Percentiles rank a stretch among this genome's conserved stretches.
phyloP scores from a whole-genome alignment of 2,113 vertebrate species.

The Pteronura brasiliensis region DNA sequence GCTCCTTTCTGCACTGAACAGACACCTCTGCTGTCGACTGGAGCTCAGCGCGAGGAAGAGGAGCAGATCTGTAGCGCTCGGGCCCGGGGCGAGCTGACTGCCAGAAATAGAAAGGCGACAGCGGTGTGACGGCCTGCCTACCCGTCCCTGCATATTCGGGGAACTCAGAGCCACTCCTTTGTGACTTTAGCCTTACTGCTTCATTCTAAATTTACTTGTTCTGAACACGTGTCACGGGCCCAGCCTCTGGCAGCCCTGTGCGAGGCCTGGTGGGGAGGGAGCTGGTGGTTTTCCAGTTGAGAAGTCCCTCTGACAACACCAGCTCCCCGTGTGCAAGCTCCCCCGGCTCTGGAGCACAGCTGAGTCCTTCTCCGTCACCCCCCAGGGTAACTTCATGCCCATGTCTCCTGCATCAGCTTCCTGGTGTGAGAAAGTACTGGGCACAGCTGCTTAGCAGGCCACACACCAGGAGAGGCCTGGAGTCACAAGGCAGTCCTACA shows the following conservation, averaged over 20 bases:
- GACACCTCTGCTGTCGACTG: not conserved
- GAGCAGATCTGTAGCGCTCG: not conserved
- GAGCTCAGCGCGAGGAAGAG: not conserved
- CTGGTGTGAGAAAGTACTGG: not conserved
- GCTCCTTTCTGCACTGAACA: not conserved
- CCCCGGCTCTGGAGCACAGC: not conserved
- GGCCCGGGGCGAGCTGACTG: not conserved
- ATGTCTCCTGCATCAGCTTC: not conserved
- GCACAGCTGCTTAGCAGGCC: not conserved
- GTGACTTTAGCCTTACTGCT: not conserved
- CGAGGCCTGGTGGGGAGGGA: not conserved
- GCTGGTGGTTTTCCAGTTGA: not conserved
- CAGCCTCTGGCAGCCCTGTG: not conserved
- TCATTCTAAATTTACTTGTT: conserved; percentile 1
- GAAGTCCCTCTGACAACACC: not conserved
- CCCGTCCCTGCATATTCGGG: no score
- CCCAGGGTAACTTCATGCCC: not conserved
- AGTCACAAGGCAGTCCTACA: not conserved
- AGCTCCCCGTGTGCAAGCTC: not conserved
- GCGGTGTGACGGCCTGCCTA: not conserved
- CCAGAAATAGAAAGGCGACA: not conserved
- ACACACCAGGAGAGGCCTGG: not conserved
- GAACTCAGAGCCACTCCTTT: not conserved
- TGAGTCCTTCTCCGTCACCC: not conserved
- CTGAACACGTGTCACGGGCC: not conserved